phyloP scores from a whole-genome alignment of 2,797 vertebrate genomes.

The Acanthis flammea region DNA sequence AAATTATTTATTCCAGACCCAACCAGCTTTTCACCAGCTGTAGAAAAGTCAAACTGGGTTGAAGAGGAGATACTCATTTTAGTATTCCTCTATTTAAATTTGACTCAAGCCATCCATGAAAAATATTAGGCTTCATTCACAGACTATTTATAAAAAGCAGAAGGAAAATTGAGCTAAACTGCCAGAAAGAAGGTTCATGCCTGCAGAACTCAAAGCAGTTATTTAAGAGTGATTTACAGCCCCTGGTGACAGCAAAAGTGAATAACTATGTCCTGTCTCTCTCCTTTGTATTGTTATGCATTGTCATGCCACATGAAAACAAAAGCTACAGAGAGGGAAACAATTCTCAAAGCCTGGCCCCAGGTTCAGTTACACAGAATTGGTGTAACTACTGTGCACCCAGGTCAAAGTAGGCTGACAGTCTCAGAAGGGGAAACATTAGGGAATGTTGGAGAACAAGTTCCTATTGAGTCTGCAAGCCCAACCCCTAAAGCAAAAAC shows the following conservation, averaged over 20 bases:
- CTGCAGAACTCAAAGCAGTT: not conserved
- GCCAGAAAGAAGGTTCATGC: not conserved
- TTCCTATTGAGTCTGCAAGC: not conserved
- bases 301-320: not conserved
- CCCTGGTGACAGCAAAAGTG: not conserved
- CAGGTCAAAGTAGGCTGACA: not conserved
- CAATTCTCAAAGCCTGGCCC: not conserved
- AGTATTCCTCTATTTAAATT: slow-evolving; percentile 33
- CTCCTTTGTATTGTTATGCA: not conserved
- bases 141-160: slow-evolving; percentile 38
- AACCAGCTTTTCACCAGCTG: slow-evolving; percentile 53
- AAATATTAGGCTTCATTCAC: slow-evolving; percentile 37
- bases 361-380: not conserved
- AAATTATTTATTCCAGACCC: slow-evolving; percentile 26
- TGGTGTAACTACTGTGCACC: not conserved
- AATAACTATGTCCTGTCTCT: not conserved
- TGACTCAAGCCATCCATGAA: slow-evolving; percentile 16
- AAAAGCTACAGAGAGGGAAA: not conserved
- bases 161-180: slow-evolving; percentile 1
- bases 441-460: not conserved
- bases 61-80: slow-evolving; percentile 27
- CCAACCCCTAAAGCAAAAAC: not conserved
- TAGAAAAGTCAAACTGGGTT: slow-evolving; percentile 30
- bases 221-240: not conserved
- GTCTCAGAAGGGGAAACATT: not conserved